A percentile compares a stretch with the other conserved stretches of the same genome.
These are phyloP conservation scores for Pseudois nayaur DNA, from an alignment of 2,113 vertebrate genomes.

Conservation along the genomic window DNA sequence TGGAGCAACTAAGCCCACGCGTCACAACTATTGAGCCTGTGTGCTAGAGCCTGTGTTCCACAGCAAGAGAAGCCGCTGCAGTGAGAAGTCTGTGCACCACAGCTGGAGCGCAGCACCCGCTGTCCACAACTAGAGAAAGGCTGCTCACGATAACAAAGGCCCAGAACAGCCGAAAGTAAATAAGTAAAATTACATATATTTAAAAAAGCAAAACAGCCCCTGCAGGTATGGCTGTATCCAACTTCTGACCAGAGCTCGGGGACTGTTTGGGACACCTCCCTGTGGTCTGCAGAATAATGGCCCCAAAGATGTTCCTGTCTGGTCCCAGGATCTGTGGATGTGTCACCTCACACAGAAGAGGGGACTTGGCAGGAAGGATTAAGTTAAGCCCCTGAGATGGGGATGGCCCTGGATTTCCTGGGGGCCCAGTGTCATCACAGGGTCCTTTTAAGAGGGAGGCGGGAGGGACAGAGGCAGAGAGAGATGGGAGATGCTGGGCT, in stretches of 20 bases:
- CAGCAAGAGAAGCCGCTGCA: background rate
- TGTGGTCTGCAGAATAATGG: background rate
- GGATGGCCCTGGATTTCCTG: background rate
- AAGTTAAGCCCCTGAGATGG: background rate
- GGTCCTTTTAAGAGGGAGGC: background rate
- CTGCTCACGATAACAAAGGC: background rate
- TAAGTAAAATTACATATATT: background rate
- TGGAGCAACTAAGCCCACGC: background rate
- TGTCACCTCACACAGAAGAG: background rate
- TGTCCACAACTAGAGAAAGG: background rate
- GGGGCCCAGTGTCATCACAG: rapidly evolving
- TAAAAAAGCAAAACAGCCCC: background rate
- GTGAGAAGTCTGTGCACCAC: background rate
- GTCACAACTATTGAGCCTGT: background rate
- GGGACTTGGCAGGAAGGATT: background rate
- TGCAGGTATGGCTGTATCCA: background rate
- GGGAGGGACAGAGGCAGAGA: background rate
- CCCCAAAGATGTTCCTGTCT: background rate
- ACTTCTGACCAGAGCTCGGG: background rate
- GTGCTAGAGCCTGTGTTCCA: background rate
- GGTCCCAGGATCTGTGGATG: background rate
- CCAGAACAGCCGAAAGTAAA: background rate
- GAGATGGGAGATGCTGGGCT: background rate
- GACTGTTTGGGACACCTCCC: background rate
- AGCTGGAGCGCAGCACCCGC: background rate